Evolutionary conservation across 2,797 vertebrate genomes (phyloP).

Genomic region (Danio tinwini): DNA sequence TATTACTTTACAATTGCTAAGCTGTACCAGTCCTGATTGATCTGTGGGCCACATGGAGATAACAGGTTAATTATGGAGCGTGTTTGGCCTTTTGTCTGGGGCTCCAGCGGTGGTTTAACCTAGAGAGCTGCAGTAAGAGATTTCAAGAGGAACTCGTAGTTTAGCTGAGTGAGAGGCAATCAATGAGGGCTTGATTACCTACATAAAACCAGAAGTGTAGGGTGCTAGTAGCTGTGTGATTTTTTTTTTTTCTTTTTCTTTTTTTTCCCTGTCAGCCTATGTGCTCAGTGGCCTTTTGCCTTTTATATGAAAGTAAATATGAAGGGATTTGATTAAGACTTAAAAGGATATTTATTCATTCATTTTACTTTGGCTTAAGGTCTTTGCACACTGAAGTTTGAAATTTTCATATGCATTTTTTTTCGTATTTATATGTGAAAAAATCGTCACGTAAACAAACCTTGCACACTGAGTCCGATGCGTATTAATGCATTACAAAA

Average conservation of each 20-base stretch:
- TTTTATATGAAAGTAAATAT: neutral
- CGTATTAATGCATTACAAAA: no score
- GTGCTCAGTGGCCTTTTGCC: neutral
- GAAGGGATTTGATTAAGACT: neutral
- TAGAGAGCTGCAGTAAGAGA: constrained; percentile 47
- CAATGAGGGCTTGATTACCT: constrained; percentile 51
- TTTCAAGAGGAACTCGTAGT: constrained; percentile 52
- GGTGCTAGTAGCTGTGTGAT: constrained; percentile 1
- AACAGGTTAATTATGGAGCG: constrained; percentile 33
- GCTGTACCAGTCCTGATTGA: constrained; percentile 8
- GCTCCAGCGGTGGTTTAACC: constrained; percentile 31
- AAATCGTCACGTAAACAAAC: no score
- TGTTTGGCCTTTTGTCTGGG: constrained; percentile 20
- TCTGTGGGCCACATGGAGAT: constrained; percentile 15
- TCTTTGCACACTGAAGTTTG: no score
- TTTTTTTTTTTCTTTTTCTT: neutral
- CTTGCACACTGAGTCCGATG: no score
- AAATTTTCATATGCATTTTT: no score
- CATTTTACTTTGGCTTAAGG: no score
- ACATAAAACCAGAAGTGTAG: constrained; percentile 36
- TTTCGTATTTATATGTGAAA: no score
- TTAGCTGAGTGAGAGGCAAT: constrained; percentile 39
- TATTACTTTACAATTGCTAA: constrained; percentile 26
- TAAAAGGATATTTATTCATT: no score
- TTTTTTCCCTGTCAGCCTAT: neutral